A percentile compares a stretch with the other conserved stretches of the same genome.
phyloP scores from a whole-genome alignment of 2,888 invertebrate species.

The Hirtodrosophila cameraria region DNA sequence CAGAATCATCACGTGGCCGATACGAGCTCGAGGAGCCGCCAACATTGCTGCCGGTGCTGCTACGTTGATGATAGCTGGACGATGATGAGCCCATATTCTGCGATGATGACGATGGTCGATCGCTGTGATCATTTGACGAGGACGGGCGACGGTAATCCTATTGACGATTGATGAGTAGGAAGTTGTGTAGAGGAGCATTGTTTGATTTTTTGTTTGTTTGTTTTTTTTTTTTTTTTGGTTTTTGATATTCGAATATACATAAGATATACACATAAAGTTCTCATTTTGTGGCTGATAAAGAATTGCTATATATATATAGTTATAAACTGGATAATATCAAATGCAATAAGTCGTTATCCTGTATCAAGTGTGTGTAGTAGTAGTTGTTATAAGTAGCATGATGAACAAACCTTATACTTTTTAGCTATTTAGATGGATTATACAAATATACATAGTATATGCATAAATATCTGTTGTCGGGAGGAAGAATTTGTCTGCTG shows the following conservation, averaged over 20 bases:
- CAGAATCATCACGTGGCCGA: slow-evolving; percentile 69
- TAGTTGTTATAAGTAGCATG: slow-evolving; percentile 67
- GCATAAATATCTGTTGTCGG: slow-evolving; percentile 36
- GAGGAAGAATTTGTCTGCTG: slow-evolving; percentile 49
- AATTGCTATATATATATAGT: slow-evolving; percentile 61
- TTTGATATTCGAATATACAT: slow-evolving; percentile 66
- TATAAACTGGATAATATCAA: slow-evolving; percentile 59
- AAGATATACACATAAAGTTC: slow-evolving; percentile 50
- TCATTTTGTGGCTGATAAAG: slow-evolving; percentile 60
- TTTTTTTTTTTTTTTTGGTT: slow-evolving; percentile 63
- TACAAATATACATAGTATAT: slow-evolving; percentile 45
- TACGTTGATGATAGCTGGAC: slow-evolving; percentile 73
- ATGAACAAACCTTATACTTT: slow-evolving; percentile 68
- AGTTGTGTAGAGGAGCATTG: slow-evolving; percentile 79
- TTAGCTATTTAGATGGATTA: slow-evolving; percentile 54
- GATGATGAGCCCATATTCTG: slow-evolving; percentile 74
- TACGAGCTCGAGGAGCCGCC: slow-evolving; percentile 68
- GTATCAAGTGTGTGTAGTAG: slow-evolving; percentile 69
- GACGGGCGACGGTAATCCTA: slow-evolving; percentile 83
- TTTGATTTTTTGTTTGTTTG: slow-evolving; percentile 57
- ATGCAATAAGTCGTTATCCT: slow-evolving; percentile 64
- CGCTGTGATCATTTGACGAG: slow-evolving; percentile 80
- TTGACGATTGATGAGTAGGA: slow-evolving; percentile 83
- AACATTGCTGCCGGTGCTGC: slow-evolving; percentile 67
- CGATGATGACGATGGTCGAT: slow-evolving; percentile 82